Percentiles rank a stretch among this genome's conserved stretches.
Conservation (phyloP, 2,797 vertebrate genomes). For the Lycodopsis pacificus region DNA sequence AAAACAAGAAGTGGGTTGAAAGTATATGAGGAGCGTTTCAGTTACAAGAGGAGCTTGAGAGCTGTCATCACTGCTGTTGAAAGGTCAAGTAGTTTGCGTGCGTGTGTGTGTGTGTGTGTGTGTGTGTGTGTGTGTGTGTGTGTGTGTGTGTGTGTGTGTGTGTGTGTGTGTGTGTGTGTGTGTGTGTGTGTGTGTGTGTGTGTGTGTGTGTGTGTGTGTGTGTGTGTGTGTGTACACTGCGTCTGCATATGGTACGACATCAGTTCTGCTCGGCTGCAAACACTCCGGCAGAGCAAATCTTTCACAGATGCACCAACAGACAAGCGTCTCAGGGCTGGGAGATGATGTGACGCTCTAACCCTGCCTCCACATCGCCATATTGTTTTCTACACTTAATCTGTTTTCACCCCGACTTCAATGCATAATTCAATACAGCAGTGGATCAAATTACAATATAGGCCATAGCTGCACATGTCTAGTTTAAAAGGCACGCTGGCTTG, state of each 20-base stretch:
- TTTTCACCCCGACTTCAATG: constrained; percentile 54
- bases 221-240: constrained; percentile 19
- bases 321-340: constrained; percentile 40
- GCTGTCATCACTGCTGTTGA: constrained; percentile 70
- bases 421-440: constrained; percentile 49
- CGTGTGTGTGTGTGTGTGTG: neutral
- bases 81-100: constrained; percentile 71
- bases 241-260: constrained; percentile 57
- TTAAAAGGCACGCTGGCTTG: constrained; percentile 23
- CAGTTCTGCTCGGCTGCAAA: constrained; percentile 58
- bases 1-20: constrained; percentile 78
- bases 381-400: constrained; percentile 42
- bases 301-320: constrained; percentile 62
- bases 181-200: too few relatives aligned
- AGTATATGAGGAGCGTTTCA: constrained; percentile 70
- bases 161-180: neutral
- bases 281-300: constrained; percentile 64
- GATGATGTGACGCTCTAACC: constrained; percentile 39
- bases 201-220: constrained; percentile 36
- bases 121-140: neutral
- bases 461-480: constrained; percentile 31
- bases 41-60: constrained; percentile 63
- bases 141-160: constrained; percentile 21
- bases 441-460: constrained; percentile 40
- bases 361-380: constrained; percentile 43